These are phyloP conservation scores for Cervus canadensis DNA, from an alignment of 2,113 vertebrate genomes.

Conservation along the genomic window DNA sequence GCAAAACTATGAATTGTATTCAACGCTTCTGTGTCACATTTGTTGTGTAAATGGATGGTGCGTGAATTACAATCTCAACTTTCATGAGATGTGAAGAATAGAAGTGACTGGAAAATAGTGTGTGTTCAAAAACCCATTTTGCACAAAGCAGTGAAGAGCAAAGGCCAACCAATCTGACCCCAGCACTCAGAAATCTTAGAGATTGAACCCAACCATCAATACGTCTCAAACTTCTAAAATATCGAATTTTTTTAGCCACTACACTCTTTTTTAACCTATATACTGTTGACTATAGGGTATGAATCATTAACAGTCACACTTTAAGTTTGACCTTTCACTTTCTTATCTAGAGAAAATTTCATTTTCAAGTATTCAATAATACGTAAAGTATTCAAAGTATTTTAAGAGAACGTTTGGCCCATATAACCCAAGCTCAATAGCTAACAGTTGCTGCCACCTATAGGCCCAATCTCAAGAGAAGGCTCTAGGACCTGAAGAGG, in stretches of 20 bases:
- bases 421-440: constrained; percentile 49
- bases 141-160: neutral
- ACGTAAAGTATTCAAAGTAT: constrained; percentile 77
- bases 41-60: neutral
- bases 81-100: neutral
- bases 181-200: neutral
- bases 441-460: constrained; percentile 77
- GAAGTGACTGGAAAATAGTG: neutral
- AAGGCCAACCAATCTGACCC: neutral
- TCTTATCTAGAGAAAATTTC: constrained; percentile 69
- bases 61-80: neutral
- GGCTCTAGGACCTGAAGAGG: neutral
- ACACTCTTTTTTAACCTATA: constrained; percentile 11
- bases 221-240: neutral
- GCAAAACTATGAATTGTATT: neutral
- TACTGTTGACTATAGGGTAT: neutral
- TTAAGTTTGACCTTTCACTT: constrained; percentile 60
- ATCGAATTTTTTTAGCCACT: neutral
- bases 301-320: constrained; percentile 36
- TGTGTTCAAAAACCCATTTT: neutral
- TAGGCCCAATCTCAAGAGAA: constrained; percentile 68
- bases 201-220: neutral
- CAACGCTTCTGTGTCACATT: neutral
- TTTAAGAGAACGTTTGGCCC: constrained; percentile 68
- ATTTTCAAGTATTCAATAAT: constrained; percentile 70